Percentiles rank a stretch among this genome's conserved stretches.
Conservation (phyloP, 2,888 invertebrate species). For the Chydorus sphaericus region DNA sequence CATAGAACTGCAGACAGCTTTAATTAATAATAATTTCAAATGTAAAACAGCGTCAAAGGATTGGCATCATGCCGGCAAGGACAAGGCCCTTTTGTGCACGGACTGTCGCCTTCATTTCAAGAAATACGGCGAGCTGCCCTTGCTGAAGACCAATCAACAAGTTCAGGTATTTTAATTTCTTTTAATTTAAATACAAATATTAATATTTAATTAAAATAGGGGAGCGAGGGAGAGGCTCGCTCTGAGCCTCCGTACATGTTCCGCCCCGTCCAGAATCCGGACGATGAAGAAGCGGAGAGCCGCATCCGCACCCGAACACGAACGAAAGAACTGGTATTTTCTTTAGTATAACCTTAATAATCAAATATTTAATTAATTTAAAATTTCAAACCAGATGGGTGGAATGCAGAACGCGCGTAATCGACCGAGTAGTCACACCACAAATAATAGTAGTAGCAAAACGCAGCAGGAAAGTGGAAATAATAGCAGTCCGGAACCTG, state of each 20-base stretch:
- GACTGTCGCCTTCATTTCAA: slow-evolving; percentile 61
- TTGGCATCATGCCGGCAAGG: slow-evolving; percentile 58
- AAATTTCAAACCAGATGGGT: no score
- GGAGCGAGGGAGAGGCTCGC: slow-evolving; percentile 18
- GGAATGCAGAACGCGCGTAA: background rate
- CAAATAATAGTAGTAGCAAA: no score
- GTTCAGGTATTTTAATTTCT: background rate
- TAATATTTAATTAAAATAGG: background rate
- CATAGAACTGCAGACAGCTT: no score
- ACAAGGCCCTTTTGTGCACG: slow-evolving; percentile 51
- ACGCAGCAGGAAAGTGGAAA: slow-evolving; percentile 10
- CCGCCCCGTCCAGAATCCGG: slow-evolving; percentile 34
- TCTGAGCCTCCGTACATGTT: slow-evolving; percentile 33
- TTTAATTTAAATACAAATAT: no score
- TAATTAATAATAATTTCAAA: no score
- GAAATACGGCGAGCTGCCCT: slow-evolving; percentile 56
- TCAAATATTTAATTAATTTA: no score
- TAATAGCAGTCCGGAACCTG: slow-evolving; percentile 14
- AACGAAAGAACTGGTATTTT: slow-evolving; percentile 51
- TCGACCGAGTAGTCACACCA: no score
- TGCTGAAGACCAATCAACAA: slow-evolving; percentile 16
- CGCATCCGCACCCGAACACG: slow-evolving; percentile 59
- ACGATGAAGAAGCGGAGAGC: slow-evolving; percentile 59
- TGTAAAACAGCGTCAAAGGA: slow-evolving; percentile 53
- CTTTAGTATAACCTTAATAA: no score